Evolutionary conservation across 2,797 vertebrate genomes (phyloP), one percentile per base, ranked within the genome.

Genomic region (Enteromius radiatus): DNA sequence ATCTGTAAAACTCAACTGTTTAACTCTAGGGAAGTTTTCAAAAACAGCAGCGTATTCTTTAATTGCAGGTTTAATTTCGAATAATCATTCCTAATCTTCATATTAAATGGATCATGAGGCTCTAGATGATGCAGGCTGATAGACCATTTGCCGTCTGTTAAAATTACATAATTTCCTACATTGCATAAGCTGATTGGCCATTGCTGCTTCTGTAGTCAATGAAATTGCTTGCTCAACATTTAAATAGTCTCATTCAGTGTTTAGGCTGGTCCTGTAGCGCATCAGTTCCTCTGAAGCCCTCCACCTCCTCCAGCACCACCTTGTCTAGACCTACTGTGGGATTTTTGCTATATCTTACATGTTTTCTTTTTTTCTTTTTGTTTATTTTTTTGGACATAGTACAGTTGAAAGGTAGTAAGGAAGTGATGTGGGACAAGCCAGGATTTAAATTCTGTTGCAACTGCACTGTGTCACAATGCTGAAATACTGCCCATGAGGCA

Each of bases 261-360:
- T 26, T 11, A 56, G n/a, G 54, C n/a, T 23, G 52, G 7, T 69
- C 14, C n/a, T 45, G 41, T 12, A 61, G 23, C 1, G 11, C 23
- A 5, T 2, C 23, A 5, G 23, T 28, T 28, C 7, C 1, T 28
- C 41, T 45, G 15, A 19, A 47, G 9, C 26, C 23, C 43, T 47
- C 43, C 23, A 28, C 68, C n/a, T 69, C 65, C 67, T 14, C 67
- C 23, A 70, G 68, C 23, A 28, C 68, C 68, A 11, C 68, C 68
- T 31, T 70, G 41, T 43, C 68, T 70, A 19, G 23, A 47, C 26
- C 23, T 17, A 41, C 14, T 26, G 43, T 4, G 3, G 41, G 14
- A 68, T 41, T 14, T 68, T 7, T 68, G 65, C 7, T 9, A 23
- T 14, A 14, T 68, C 36, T 15, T 68, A 23, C 36, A 65, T 21